Base-by-base conservation (phyloP, 2,797 vertebrate species). In the Allobates femoralis region DNA sequence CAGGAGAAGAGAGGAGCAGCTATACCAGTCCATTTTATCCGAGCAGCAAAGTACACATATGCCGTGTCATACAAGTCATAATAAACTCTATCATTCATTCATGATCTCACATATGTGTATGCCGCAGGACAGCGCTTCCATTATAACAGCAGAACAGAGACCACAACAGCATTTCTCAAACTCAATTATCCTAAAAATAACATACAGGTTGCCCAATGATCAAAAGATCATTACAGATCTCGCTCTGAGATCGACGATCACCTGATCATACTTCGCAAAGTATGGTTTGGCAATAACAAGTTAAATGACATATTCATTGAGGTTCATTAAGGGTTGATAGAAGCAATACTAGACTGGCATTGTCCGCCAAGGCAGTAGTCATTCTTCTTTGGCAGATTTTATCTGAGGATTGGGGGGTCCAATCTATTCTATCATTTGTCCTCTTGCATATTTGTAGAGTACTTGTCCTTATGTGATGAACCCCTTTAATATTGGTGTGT, bases 41-140 rank as follows among this genome's bases (percentile, higher is more conserved):
- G 55, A 76, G 41, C 55, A 55, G 28, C 76, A 56, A 81, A 79
- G 34, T 55, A 56, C 34, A 83, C n/a, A 41, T 58, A 41, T 41
- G 51, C 32, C 10, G 32, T 37, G 51, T 28, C 50, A 56, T 7
- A 37, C 32, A 58, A 53, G 50, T 19, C 37, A 71, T 71, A 53
- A 67, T 12, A 32, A 50, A 34, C 58, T 12, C 32, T 10, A 34
- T 53, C 3, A 53, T 53, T 76, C 53, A 76, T 32, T 77, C 46
- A 76, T 55, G 51, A 18, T 55, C 32, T 55, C 18, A 30, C 26
- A 56, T 55, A 76, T 55, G 23, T 55, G 26, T 14, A 21, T 32
- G 41, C 14, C 5, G 50, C 16, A 55, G 32, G 30, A 67, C 10
- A 14, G 1, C 16, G 51, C 51, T 12, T 18, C 51, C 16, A n/a